phyloP scores from a whole-genome alignment of 2,797 vertebrate genomes.

The Loris lydekkerianus region DNA sequence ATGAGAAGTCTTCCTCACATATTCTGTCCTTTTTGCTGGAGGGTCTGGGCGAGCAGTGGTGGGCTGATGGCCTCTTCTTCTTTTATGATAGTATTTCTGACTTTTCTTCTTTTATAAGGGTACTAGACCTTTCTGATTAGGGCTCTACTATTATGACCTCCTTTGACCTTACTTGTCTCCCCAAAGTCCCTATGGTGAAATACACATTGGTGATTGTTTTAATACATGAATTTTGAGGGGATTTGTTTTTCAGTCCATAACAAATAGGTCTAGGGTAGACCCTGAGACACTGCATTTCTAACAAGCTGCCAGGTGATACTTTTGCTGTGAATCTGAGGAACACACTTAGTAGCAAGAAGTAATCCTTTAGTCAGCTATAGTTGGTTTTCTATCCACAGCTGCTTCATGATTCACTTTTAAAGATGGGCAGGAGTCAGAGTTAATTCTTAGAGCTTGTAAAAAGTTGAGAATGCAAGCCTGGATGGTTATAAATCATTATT shows the following conservation, averaged over 20 bases:
- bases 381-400: neutral
- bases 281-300: neutral
- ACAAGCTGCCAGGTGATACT: neutral
- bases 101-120: neutral
- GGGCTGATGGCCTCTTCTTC: neutral
- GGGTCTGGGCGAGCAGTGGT: neutral
- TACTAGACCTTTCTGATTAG: neutral
- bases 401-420: conserved; percentile 29
- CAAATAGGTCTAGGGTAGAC: neutral
- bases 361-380: neutral
- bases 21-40: neutral
- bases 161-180: neutral
- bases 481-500: neutral
- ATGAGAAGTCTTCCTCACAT: neutral
- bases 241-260: neutral
- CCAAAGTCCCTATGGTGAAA: neutral
- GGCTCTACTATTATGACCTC: neutral
- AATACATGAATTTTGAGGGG: neutral
- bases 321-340: neutral
- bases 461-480: neutral
- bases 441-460: conserved; percentile 26
- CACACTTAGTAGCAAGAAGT: neutral
- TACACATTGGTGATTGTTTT: neutral
- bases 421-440: neutral
- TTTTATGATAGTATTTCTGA: neutral